Evolutionary conservation across 2,888 invertebrate species (phyloP), one percentile per base, ranked within the genome.

Genomic region (Petrophora chlorosata): DNA sequence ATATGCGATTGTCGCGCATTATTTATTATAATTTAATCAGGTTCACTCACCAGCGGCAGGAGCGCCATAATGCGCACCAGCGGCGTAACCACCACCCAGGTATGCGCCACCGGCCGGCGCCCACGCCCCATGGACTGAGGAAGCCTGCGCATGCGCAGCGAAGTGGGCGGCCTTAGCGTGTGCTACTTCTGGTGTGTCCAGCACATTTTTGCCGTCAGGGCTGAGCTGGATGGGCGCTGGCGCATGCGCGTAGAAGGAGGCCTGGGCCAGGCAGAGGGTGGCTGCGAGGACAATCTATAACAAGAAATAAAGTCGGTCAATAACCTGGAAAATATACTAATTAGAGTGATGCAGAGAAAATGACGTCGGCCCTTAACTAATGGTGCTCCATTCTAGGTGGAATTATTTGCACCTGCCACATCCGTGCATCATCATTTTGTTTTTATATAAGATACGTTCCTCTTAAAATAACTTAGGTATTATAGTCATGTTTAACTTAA

Each of bases 101-200:
- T 78, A 79, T 0, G 40, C 46, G 3, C 34, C 34, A 15, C 70
- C 79, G 10, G 86, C 79, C 46, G 85, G 84, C 7, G 85, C 90
- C 86, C 85, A 89, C 40, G 87, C 85, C 16, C 90, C 92, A 70
- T 91, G 87, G 29, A 82, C 74, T 56, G 81, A 70, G 44, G 87
- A 82, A 1, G 90, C 90, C 38, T 87, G 88, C 42, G 90, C 90
- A 59, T 90, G 85, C 23, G 90, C 91, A 0, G 88, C 88, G 7
- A 85, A 67, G 51, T 90, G 90, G 0, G 88, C 88, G 5, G 88
- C 87, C 57, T 85, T 88, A 2, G 91, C 91, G 76, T 90, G 90
- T 9, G 90, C 88, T 2, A 91, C 91, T 63, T 90, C 91, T 1
- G 91, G 90, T 7, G 91, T 91, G 71, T 93, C 93, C 28, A 93